Base-by-base conservation (phyloP, 2,888 invertebrate species). In the Steinernema hermaphroditum region DNA sequence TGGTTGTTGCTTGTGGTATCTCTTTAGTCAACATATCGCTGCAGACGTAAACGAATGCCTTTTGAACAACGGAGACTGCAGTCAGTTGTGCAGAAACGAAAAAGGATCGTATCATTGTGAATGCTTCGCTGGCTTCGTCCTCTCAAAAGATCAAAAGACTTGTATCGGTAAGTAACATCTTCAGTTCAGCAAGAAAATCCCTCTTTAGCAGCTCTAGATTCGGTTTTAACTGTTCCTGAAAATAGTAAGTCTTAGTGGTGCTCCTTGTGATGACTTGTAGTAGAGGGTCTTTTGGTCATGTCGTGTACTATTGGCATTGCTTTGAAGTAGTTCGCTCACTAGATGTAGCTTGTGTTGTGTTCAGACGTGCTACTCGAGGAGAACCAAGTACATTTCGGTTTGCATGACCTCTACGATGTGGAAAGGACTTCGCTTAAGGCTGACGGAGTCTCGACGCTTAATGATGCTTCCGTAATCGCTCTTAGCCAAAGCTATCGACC, bases 31-130 rank as follows among this genome's bases (percentile, higher is more conserved):
- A n/a, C n/a, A n/a, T 37, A 37, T 8, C 16, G 2, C 9, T 62
- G 8, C 32, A 62, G 62, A 62, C n/a, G 29, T 92, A 82, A 92
- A 93, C 87, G 93, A 93, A 87, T 93, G 93, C 82, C 77, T 80
- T 4, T 70, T 76, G 9, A 80, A 78, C 70, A 83, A 82, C 69
- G 83, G 82, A 41, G 82, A 81, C 6, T 87, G 87, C 72, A 76
- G 81, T 68, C 87, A 87, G 68, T 90, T 91, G 69, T 94, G 94
- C 86, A 91, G 91, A 69, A 92, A 93, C 82, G 91, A 92, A 88
- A 92, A 92, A 82, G 93, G 92, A 34, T 92, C 92, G 0, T 93
- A 91, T 88, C 91, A 91, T 85, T 94, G 94, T 70, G 77, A 80
- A 57, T 87, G 87, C 72, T 82, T 83, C 50, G 78, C 80, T 2